Conservation (phyloP, 1,140 invertebrate genomes). For the Archivesica marissinica region DNA sequence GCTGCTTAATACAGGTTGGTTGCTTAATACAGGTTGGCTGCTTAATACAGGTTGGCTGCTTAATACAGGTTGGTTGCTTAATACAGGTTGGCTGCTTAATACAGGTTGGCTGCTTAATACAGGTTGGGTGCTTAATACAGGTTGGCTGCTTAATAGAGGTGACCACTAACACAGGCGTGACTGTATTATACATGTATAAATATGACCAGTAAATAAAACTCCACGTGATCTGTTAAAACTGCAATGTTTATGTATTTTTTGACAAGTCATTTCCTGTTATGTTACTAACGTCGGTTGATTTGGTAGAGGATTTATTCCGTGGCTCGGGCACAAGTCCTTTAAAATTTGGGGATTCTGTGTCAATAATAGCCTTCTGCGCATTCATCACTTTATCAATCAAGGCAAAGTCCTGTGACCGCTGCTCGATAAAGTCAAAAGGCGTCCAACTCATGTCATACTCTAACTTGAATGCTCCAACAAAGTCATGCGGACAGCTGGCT, state of each 20-base stretch:
- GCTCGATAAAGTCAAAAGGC: conserved; percentile 80
- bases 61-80: no score
- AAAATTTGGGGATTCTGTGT: conserved; percentile 63
- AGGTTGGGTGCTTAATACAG: no score
- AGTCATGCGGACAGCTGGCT: conserved; percentile 86
- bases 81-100: no score
- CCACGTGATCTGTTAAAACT: no score
- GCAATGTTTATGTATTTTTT: not conserved
- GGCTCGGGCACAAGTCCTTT: conserved; percentile 43
- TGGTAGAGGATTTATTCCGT: conserved; percentile 48
- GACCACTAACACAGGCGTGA: no score
- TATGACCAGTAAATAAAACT: no score
- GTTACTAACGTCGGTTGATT: conserved; percentile 35
- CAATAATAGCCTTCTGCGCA: conserved; percentile 74
- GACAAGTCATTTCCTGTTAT: not conserved
- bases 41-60: no score
- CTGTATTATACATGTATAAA: no score
- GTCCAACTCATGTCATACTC: conserved; percentile 90
- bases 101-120: no score
- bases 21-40: no score
- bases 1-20: no score
- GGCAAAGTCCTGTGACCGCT: conserved; percentile 74
- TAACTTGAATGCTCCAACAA: conserved; percentile 88
- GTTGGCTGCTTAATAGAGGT: no score
- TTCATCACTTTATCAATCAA: conserved; percentile 80